Evolutionary conservation across 2,797 vertebrate species (phyloP), one percentile per base, ranked within the genome.

Genomic region (Arnoldichthys spilopterus): DNA sequence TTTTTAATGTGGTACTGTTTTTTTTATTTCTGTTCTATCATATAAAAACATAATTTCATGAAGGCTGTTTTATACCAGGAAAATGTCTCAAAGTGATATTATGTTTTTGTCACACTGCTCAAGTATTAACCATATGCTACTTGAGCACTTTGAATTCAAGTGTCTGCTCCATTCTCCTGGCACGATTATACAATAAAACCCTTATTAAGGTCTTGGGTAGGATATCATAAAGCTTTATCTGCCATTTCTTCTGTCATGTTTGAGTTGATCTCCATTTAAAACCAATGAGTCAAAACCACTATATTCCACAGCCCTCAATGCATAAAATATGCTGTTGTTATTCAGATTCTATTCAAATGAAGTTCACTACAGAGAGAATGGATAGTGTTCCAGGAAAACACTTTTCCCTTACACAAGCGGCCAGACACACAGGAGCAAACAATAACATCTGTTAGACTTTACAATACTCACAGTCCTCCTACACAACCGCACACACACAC

Each of bases 311-410:
- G 40, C 20, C 34, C 43, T 30, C 12, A 51, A 30, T 24, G 73
- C 79, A 72, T 59, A 61, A 59, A 53, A 77, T 53, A 56, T 74
- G 63, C 69, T 9, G 15, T 32, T 67, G 49, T 76, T 58, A 81
- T 81, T 76, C 34, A 77, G 67, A 61, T 72, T 2, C 64, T 66
- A 76, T 76, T 53, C 63, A 64, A 76, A 76, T 72, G 34, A 59
- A 77, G 64, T 67, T 72, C 59, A 77, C 74, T 51, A 53, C 49
- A 66, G 68, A 62, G 49, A 66, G 61, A 76, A 76, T 59, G 59
- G 61, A 72, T 68, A 66, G 37, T 26, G 51, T 77, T 77, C 69
- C 47, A 11, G 34, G 75, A 76, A 77, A 59, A 54, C 13, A 45
- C 67, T 68, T 61, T 32, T 56, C 63, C 78, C 63, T 66, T 59